Evolutionary conservation across 2,113 vertebrate species (phyloP), one percentile per base, ranked within the genome.

Genomic region (Nyctereutes procyonoides): DNA sequence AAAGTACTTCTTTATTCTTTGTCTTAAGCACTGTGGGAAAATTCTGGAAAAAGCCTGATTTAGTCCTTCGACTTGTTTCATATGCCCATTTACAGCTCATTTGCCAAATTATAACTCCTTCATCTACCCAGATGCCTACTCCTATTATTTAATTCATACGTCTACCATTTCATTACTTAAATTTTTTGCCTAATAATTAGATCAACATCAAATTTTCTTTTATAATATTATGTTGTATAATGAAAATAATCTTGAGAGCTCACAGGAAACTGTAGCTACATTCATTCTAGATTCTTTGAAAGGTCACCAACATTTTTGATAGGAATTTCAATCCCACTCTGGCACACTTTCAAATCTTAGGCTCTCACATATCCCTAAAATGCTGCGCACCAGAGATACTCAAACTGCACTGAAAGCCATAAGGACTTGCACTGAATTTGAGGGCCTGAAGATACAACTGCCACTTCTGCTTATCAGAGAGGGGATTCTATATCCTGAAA

Each of bases 11-110:
- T 97, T 97, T 97, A 96, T 93, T 83, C 96, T 96, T 62, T 55
- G 69, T 96, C 53, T 95, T 85, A 58, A 83, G 43, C 51, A 53
- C 92, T 93, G 91, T 93, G 97, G 90, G 95, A 98, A 98, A 96
- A 93, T 88, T 95, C 58, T 81, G 43, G 30, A 58, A 92, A 94
- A 16, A 84, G 89, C 73, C 53, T 53, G 74, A 88, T 48, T 89
- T 71, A 88, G 48, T 89, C 96, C 73, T 89, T 93, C 5, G 35
- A 38, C 58, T 55, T 95, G 77, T 77, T 86, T 73, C 56, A 55
- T 79, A 96, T 28, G 77, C 55, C 90, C 77, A n/a, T 95, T 90
- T 87, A 74, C 28, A 94, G 81, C 56, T 93, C 32, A 5, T 13
- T 16, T 85, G 63, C 92, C 74, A 71, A 56, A 53, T 58, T 10